These are phyloP conservation scores for Zingel zingel DNA, from an alignment of 2,113 vertebrate genomes.

Conservation along the genomic window DNA sequence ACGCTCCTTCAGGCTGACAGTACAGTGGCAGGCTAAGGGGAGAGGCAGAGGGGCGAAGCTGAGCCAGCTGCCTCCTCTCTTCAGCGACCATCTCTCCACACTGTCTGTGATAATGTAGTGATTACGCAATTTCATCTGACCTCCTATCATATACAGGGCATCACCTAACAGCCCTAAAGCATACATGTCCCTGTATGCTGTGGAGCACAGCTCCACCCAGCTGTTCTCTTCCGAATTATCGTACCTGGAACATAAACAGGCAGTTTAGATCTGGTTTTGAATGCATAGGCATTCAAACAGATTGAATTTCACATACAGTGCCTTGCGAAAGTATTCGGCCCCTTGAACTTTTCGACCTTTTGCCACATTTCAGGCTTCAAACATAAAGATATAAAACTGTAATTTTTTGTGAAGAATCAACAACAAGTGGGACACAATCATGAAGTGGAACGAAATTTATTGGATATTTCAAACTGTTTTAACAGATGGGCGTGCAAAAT, in stretches of 20 bases:
- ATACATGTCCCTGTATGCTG: slow-evolving; percentile 89
- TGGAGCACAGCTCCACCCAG: slow-evolving; percentile 88
- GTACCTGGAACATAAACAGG: slow-evolving; percentile 83
- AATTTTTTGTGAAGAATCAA: no score
- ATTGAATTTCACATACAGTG: background rate
- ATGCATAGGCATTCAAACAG: background rate
- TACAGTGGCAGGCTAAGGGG: slow-evolving; percentile 87
- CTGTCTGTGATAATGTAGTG: slow-evolving; percentile 89
- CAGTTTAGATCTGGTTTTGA: background rate
- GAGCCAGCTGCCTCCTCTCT: slow-evolving; percentile 87
- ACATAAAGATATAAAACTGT: no score
- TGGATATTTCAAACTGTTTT: no score
- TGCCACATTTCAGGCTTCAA: no score
- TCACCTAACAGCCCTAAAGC: slow-evolving; percentile 84
- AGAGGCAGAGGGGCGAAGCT: slow-evolving; percentile 87
- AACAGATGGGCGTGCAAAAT: no score
- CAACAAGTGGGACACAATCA: no score
- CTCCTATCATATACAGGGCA: slow-evolving; percentile 88
- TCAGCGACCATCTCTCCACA: slow-evolving; percentile 89
- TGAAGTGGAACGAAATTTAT: no score
- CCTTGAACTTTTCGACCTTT: no score
- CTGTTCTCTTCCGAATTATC: slow-evolving; percentile 84
- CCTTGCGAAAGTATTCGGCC: no score
- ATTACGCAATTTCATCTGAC: slow-evolving; percentile 91
- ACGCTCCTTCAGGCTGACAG: slow-evolving; percentile 84